A percentile compares a stretch with the other conserved stretches of the same genome.
Conservation (phyloP, 2,888 invertebrate species). For the Agrochola litura region DNA sequence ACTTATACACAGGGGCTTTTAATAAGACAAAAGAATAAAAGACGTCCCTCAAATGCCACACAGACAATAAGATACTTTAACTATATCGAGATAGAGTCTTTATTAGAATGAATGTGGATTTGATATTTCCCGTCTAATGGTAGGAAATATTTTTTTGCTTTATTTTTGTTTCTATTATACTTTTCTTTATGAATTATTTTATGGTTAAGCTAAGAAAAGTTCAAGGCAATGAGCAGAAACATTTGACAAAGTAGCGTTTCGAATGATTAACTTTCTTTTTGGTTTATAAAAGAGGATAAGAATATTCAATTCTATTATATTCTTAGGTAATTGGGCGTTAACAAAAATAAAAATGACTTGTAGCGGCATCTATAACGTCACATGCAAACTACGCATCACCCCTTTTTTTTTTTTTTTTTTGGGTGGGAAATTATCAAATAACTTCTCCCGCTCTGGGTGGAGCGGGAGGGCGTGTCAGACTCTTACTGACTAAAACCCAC, state of each 20-base stretch:
- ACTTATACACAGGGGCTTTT: constrained; percentile 18
- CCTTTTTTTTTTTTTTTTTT: no score
- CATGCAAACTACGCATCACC: background rate
- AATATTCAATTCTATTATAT: background rate
- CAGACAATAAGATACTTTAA: constrained; percentile 13
- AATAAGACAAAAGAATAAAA: constrained; percentile 32
- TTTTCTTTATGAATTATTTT: constrained; percentile 26
- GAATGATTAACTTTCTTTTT: background rate
- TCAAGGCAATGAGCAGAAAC: constrained; percentile 21
- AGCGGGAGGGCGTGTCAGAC: no score
- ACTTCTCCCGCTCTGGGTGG: no score
- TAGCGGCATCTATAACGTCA: background rate
- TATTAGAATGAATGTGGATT: constrained; percentile 6
- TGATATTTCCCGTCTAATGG: constrained; percentile 34
- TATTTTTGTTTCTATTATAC: constrained; percentile 20
- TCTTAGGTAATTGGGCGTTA: background rate
- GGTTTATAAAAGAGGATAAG: background rate
- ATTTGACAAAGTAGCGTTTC: background rate
- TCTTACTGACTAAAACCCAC: no score
- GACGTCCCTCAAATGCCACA: background rate
- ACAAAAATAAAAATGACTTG: background rate
- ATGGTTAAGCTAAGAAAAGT: constrained; percentile 9
- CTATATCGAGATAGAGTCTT: background rate
- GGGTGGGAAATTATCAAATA: no score
- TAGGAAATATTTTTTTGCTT: constrained; percentile 1